These are phyloP conservation scores for Lophius americanus DNA, from an alignment of 2,797 vertebrate species.

Conservation along the genomic window DNA sequence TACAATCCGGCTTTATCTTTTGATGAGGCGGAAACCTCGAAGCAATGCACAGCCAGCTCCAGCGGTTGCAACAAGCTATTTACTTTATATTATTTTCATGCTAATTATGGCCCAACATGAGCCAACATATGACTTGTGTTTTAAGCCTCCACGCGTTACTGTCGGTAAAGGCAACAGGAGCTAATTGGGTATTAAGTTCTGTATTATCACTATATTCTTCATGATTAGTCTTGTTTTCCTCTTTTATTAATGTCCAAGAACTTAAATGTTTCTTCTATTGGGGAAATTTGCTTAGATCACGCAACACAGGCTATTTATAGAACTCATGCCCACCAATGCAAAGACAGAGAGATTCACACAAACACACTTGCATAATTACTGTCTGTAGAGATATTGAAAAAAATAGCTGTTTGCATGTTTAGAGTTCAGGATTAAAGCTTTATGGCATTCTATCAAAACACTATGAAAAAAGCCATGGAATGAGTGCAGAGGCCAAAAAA, in stretches of 20 bases:
- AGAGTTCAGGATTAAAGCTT: slow-evolving; percentile 40
- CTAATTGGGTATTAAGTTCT: slow-evolving; percentile 11
- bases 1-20: slow-evolving; percentile 74
- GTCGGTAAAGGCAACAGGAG: slow-evolving; percentile 18
- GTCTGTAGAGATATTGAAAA: too few relatives aligned
- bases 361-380: neutral
- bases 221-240: slow-evolving; percentile 5
- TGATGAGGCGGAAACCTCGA: slow-evolving; percentile 57
- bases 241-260: too few relatives aligned
- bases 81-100: slow-evolving; percentile 69
- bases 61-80: slow-evolving; percentile 66
- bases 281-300: slow-evolving; percentile 23
- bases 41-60: slow-evolving; percentile 25
- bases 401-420: slow-evolving; percentile 27
- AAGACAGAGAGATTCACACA: slow-evolving; percentile 25
- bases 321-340: slow-evolving; percentile 18
- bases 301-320: neutral
- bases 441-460: slow-evolving; percentile 35
- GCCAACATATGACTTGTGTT: slow-evolving; percentile 34
- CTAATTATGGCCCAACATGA: slow-evolving; percentile 58
- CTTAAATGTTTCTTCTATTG: slow-evolving; percentile 1
- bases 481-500: slow-evolving; percentile 37
- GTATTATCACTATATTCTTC: slow-evolving; percentile 21
- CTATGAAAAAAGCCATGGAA: slow-evolving; percentile 23
- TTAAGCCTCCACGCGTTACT: slow-evolving; percentile 41